Evolutionary conservation across 2,113 vertebrate genomes (phyloP), one percentile per base, ranked within the genome.

Genomic region (Micronycteris hirsuta): DNA sequence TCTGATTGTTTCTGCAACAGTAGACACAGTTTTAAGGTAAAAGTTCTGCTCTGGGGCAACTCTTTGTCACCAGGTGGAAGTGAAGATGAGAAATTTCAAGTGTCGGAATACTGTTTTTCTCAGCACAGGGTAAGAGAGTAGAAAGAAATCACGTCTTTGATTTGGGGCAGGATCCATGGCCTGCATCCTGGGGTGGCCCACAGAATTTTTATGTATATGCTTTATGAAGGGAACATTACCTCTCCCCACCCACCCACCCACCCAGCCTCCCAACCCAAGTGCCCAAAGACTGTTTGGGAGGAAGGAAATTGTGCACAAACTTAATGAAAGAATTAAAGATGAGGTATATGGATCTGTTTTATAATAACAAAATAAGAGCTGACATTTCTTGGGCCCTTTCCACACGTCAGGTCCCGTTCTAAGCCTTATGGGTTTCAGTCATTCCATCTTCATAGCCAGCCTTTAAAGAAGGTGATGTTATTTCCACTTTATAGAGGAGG

Each of bases 301-400:
- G 86, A 89, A 81, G 36, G 26, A 83, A 92, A 58, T 80, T n/a
- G n/a, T 56, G 70, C 45, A 81, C 52, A 54, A 47, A 28, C 95
- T 92, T 85, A 81, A 63, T 76, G 74, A 97, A 84, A 89, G 49
- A 63, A 80, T 95, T 96, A 86, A 88, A 91, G 76, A 71, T 65
- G 81, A 81, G 56, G 1, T n/a, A 1, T 54, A 33, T n/a, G 70
- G 65, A 36, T 86, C 73, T 52, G n/a, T 15, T 93, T 89, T 38
- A 7, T 68, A 68, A 93, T 45, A 70, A 74, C 61, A 84, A 56
- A 81, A 73, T 67, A 73, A 89, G 56, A 82, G 56, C 38, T 76
- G 63, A 24, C 73, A 82, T 78, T 70, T 94, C 76, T 52, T 58
- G 83, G 45, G 36, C 65, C n/a, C 49, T 87, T 36, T 2, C 87